These are phyloP conservation scores for Cryptotis parvus DNA, from an alignment of 2,113 vertebrate genomes.

Conservation along the genomic window DNA sequence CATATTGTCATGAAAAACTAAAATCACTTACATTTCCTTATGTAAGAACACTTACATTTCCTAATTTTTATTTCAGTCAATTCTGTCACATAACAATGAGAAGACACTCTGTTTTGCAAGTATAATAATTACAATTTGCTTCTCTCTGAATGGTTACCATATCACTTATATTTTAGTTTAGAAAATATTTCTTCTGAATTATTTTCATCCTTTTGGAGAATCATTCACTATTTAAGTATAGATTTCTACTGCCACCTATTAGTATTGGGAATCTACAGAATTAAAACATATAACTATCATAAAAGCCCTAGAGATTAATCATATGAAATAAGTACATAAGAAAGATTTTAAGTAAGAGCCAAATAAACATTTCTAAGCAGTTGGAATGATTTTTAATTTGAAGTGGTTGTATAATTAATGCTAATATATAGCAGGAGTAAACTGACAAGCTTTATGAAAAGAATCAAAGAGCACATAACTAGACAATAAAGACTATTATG, in stretches of 20 bases:
- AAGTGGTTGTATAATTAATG: constrained; percentile 69
- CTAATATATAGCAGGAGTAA: constrained; percentile 50
- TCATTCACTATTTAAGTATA: constrained; percentile 35
- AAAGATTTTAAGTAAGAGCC: constrained; percentile 48
- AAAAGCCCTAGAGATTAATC: constrained; percentile 60
- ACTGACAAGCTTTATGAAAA: constrained; percentile 58
- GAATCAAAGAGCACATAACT: constrained; percentile 30
- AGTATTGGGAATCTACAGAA: constrained; percentile 32
- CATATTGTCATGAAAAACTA: constrained; percentile 1
- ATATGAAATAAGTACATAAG: constrained; percentile 47
- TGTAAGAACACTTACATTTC: constrained; percentile 7
- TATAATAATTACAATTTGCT: not conserved
- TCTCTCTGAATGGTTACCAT: constrained; percentile 16
- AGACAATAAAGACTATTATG: constrained; percentile 47
- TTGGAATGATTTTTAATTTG: constrained; percentile 68
- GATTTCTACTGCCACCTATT: constrained; percentile 25
- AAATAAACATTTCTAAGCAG: constrained; percentile 50
- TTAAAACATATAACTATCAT: constrained; percentile 51
- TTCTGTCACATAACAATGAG: constrained; percentile 36
- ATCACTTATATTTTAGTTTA: not conserved
- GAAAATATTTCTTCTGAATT: not conserved
- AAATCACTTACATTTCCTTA: not conserved
- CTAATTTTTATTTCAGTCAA: not conserved
- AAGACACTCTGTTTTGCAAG: constrained; percentile 9
- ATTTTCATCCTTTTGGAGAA: constrained; percentile 22